Conservation (phyloP, 2,888 invertebrate species). For the Andrena flavipes region DNA sequence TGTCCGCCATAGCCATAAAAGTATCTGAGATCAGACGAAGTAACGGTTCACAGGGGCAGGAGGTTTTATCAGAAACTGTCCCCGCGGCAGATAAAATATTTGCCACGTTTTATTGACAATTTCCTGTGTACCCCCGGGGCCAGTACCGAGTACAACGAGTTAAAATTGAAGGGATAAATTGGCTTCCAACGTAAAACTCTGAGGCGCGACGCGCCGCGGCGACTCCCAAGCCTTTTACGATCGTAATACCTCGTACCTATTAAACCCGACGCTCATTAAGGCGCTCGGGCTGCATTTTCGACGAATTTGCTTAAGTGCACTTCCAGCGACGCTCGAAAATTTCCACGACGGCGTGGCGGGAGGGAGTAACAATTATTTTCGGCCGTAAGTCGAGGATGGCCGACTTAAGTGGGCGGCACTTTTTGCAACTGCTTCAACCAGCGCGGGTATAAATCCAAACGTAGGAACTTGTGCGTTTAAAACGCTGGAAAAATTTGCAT, state of each 20-base stretch:
- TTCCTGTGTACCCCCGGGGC: slow-evolving; percentile 15
- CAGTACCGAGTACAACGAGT: background rate
- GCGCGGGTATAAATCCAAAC: background rate
- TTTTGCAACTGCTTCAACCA: background rate
- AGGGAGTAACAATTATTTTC: slow-evolving; percentile 30
- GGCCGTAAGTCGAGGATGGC: background rate
- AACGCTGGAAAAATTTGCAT: background rate
- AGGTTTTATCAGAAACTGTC: slow-evolving; percentile 11
- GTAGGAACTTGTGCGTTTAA: background rate
- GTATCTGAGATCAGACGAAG: background rate
- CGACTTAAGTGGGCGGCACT: background rate
- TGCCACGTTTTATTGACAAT: slow-evolving; percentile 52
- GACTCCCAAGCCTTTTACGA: slow-evolving; percentile 42
- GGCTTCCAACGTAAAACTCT: slow-evolving; percentile 5
- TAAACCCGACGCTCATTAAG: slow-evolving; percentile 53
- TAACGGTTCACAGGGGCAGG: slow-evolving; percentile 7
- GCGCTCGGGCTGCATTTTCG: slow-evolving; percentile 31
- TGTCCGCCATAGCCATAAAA: slow-evolving; percentile 12
- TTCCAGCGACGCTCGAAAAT: slow-evolving; percentile 30
- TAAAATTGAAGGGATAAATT: slow-evolving; percentile 47
- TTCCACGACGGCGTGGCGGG: background rate
- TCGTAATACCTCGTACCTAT: slow-evolving; percentile 46
- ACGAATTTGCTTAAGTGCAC: slow-evolving; percentile 50
- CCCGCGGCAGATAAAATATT: slow-evolving; percentile 39
- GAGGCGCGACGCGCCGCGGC: slow-evolving; percentile 1